A percentile compares a stretch with the other conserved stretches of the same genome.
These are phyloP conservation scores for Caenorhabditis inopinata DNA, from an alignment of 1,140 invertebrate genomes.

Conservation along the genomic window DNA sequence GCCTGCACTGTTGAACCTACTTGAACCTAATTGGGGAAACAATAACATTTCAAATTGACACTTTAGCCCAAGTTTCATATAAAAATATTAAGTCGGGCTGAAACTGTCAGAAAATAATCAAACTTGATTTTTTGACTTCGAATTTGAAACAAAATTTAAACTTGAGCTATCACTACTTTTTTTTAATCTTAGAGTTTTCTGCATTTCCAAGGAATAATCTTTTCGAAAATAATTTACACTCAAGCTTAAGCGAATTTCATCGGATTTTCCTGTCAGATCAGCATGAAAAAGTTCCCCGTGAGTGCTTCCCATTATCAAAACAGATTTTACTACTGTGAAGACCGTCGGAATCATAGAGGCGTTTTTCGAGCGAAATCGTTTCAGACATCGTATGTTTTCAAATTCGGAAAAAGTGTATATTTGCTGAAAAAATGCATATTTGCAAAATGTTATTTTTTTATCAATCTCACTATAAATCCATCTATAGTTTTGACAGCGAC, in stretches of 20 bases:
- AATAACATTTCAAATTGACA: too few relatives aligned
- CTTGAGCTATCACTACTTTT: too few relatives aligned
- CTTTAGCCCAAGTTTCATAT: too few relatives aligned
- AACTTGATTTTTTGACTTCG: too few relatives aligned
- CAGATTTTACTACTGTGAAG: not conserved
- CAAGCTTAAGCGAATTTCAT: not conserved
- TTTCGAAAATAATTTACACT: not conserved
- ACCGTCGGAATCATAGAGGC: not conserved
- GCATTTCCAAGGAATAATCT: not conserved
- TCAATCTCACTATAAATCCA: not conserved
- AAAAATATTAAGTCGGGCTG: too few relatives aligned
- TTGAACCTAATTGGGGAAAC: too few relatives aligned
- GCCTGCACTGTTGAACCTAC: too few relatives aligned
- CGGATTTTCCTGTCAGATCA: not conserved
- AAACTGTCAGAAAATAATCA: too few relatives aligned
- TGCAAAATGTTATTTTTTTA: too few relatives aligned
- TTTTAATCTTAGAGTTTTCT: too few relatives aligned
- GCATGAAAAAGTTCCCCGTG: not conserved
- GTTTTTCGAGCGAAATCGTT: not conserved
- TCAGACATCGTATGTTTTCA: not conserved
- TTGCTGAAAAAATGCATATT: not conserved
- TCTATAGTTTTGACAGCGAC: not conserved
- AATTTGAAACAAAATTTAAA: too few relatives aligned
- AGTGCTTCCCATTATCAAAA: not conserved
- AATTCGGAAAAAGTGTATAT: not conserved